Base-by-base conservation (phyloP, 2,888 invertebrate species). In the Tiliacea citrago region DNA sequence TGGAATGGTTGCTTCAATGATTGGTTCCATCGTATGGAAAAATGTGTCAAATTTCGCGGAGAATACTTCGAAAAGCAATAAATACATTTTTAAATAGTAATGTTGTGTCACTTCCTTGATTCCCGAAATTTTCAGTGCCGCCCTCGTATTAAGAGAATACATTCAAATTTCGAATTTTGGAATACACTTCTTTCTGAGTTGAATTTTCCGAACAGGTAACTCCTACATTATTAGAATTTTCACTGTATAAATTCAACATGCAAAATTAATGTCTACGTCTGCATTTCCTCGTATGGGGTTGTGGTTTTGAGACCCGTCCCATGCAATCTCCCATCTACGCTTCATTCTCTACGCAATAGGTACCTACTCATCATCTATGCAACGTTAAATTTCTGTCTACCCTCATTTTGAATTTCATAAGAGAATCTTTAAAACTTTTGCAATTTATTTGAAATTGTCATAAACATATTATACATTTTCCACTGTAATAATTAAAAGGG, bases 211-310 rank as follows among this genome's bases (percentile, higher is more conserved):
- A 71, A 70, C 21, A 51, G 9, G 2, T 9, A 24, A 49, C 9
- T 16, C 13, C 6, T 7, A 10, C 10, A 12, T 8, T 70, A 68
- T 71, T 45, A 16, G 21, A 16, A 47, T 29, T 49, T 35, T 18
- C 47, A 39, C 18, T 9, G 35, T 39, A 16, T 35, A 16, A 57
- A 47, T 57, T 49, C 29, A n/a, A 8, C 16, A n/a, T 60, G 21
- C 12, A 76, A 79, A 45, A 79, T 51, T 42, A 55, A 79, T 45
- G 35, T 16, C 42, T n/a, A n/a, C 24, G 39, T 65, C 24, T 74
- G 53, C 9, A 21, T 69, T 53, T 49, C 29, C 1, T 65, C 58
- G n/a, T 81, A 39, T 60, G 53, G 47, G 39, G 29, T n/a, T 80
- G 51, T 24, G 57, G 62, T 81, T 68, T 55, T 2, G 21, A 24